Conservation (phyloP, 2,888 invertebrate species). For the Aporophyla lueneburgensis region DNA sequence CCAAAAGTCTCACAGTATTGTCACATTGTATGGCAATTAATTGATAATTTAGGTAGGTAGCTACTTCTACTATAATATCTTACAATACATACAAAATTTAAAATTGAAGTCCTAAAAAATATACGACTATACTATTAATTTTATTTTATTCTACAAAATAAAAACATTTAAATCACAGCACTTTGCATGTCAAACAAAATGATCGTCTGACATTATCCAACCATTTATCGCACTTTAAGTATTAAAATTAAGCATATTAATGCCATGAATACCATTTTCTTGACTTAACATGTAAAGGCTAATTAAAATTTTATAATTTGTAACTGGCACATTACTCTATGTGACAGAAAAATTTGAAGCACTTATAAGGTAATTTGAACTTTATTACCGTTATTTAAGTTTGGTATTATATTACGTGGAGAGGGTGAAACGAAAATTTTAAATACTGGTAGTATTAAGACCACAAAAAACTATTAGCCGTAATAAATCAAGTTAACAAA, state of each 20-base stretch:
- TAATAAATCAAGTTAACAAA: constrained; percentile 61
- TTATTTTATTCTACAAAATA: not conserved
- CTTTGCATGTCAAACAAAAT: constrained; percentile 46
- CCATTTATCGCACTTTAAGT: constrained; percentile 36
- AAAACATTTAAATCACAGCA: constrained; percentile 4
- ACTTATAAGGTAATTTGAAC: constrained; percentile 22
- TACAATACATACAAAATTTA: too few species aligned
- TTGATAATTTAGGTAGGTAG: too few species aligned
- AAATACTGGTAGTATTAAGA: constrained; percentile 17
- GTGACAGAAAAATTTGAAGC: constrained; percentile 18
- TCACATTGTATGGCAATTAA: too few species aligned
- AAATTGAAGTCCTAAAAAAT: too few species aligned
- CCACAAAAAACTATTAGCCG: constrained; percentile 29
- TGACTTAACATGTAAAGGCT: constrained; percentile 39
- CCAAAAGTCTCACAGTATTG: too few species aligned
- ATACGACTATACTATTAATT: too few species aligned
- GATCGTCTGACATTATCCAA: constrained; percentile 20
- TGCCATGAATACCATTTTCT: constrained; percentile 53
- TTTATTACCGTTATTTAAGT: constrained; percentile 8
- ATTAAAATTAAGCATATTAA: constrained; percentile 33
- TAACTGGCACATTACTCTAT: constrained; percentile 48
- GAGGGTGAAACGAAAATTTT: constrained; percentile 12
- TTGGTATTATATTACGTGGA: constrained; percentile 3
- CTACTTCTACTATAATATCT: too few species aligned
- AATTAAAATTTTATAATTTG: constrained; percentile 64